Evolutionary conservation across 1,140 invertebrate genomes (phyloP), one percentile per base, ranked within the genome.

Genomic region (Littorina saxatilis): DNA sequence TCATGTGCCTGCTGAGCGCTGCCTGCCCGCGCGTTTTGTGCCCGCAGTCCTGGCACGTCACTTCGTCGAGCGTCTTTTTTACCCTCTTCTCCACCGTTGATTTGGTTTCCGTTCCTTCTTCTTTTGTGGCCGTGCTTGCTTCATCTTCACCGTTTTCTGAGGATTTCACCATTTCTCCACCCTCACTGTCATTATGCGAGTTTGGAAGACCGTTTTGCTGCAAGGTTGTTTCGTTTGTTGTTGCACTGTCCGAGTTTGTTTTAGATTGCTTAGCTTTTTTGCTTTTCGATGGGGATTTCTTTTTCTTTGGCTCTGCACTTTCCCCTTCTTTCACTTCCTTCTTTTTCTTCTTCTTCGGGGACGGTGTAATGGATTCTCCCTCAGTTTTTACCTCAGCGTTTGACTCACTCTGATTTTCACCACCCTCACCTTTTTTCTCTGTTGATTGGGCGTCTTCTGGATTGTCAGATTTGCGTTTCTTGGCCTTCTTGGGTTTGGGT

Each of bases 1-100:
- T 84, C 82, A 86, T 80, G 82, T 86, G 85, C 29, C 85, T 76
- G 58, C 81, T 86, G 7, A 84, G 80, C 1, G 83, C 82, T 74
- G 83, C 81, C 73, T 81, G 72, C 4, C 83, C 83, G 23, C 80
- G 52, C 15, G 81, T 72, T 63, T 83, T 84, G 39, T 81, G 81
- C 15, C 77, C 82, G 55, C 85, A 86, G 17, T 79, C 61, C 17
- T 35, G 61, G 75, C 85, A 86, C n/a, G 80, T 79, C 15, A 84
- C 63, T 47, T 82, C 80, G 35, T 84, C 82, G 23, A 83, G 61
- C 20, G 73, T 35, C 79, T 86, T 86, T 68, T 84, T 86, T 79
- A 76, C 47, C 73, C 61, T 83, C 37, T 77, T 79, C 20, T 32
- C 61, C 40, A 58, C 50, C 0, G 74, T 29, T 17, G 80, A 27